Base-by-base conservation (phyloP, 2,113 vertebrate species). In the Oplegnathus fasciatus region DNA sequence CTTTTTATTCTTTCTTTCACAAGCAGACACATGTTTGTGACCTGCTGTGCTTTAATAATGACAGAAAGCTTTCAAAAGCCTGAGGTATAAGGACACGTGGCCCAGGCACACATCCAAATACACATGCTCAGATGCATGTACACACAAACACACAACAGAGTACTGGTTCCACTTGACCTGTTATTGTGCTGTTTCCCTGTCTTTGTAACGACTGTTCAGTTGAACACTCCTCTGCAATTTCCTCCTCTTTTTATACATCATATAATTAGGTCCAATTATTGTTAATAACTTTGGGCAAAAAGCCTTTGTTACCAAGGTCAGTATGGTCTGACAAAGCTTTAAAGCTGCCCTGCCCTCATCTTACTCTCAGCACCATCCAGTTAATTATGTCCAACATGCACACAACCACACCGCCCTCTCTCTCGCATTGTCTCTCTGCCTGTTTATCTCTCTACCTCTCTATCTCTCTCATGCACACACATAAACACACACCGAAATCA, bases 231-330 rank as follows among this genome's bases (percentile, higher is more conserved):
- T 73, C 80, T 44, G 69, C 85, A 91, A 91, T 93, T 91, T 92
- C 78, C 77, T 66, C 66, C 52, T 88, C 83, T 78, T 91, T 92
- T 91, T 77, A 78, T 86, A 86, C 67, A 69, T 91, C 68, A 83
- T 89, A 89, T 92, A 92, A 92, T 92, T 93, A 89, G 69, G 71
- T 90, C 85, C 82, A 93, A 92, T 92, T 92, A 93, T 89, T 86
- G 85, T 89, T 91, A 88, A 91, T 92, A 91, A 89, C 87, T 93
- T 78, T 85, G 75, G 75, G 78, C 80, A 80, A 72, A 86, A 89
- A 87, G 78, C 65, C 83, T 90, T 92, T 90, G 91, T 92, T 87
- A 80, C 72, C 87, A 91, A 92, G 88, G 91, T 94, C 89, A 90
- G 73, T 50, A 58, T 80, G 83, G 86, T 90, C 91, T 93, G 90